These are phyloP conservation scores for Panzeria rudis DNA, from an alignment of 2,888 invertebrate species.

Conservation along the genomic window DNA sequence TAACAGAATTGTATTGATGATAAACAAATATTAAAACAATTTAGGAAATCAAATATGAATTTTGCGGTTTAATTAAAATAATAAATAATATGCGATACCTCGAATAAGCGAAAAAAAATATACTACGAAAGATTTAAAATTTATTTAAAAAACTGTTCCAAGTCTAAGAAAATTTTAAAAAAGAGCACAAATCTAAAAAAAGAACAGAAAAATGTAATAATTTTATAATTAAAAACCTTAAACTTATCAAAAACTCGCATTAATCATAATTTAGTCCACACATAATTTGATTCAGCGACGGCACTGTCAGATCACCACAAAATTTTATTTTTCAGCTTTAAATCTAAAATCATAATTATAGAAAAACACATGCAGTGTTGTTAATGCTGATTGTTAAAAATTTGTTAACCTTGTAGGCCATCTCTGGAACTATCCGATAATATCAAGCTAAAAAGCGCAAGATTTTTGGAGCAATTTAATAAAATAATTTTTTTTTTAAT, in stretches of 20 bases:
- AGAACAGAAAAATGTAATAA: too few relatives aligned
- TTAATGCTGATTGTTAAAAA: too few relatives aligned
- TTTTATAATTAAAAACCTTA: too few relatives aligned
- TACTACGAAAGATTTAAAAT: background rate
- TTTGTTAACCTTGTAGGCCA: too few relatives aligned
- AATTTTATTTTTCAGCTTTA: too few relatives aligned
- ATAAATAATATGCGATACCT: background rate
- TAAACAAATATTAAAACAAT: background rate
- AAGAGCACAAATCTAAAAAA: background rate
- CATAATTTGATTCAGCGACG: background rate
- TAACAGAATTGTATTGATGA: background rate
- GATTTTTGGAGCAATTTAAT: too few relatives aligned
- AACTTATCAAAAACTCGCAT: background rate
- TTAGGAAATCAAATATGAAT: background rate
- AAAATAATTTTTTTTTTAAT: too few relatives aligned
- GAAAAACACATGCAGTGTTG: too few relatives aligned
- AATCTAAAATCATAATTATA: too few relatives aligned
- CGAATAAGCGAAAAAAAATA: background rate
- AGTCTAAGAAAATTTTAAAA: background rate
- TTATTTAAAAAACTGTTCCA: background rate
- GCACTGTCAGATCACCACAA: background rate
- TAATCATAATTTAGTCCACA: background rate
- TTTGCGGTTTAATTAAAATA: background rate
- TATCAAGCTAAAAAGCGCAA: too few relatives aligned
- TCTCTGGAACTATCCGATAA: too few relatives aligned